Evolutionary conservation across 2,888 invertebrate genomes (phyloP), one percentile per base, ranked within the genome.

Genomic region (Tetragnatha montana): DNA sequence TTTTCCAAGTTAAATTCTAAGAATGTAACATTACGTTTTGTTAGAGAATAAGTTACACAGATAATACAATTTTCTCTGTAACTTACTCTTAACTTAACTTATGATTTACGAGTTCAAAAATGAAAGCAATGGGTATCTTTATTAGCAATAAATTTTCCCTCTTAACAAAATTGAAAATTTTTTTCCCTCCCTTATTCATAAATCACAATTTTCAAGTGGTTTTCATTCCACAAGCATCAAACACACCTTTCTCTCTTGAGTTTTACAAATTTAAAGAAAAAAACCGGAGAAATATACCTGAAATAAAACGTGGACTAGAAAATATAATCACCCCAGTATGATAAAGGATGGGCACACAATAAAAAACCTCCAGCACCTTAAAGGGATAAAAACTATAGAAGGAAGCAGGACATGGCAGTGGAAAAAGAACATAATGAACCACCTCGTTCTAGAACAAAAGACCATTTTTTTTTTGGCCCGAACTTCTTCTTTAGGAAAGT

Each of bases 401-500:
- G 50, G 19, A 21, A 21, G n/a, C n/a, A n/a, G 22, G 71, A 50
- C 8, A 78, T 19, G 14, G 17, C 19, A 22, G 19, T n/a, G 49
- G 70, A 78, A 70, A 76, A 76, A 74, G 17, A 51, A n/a, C 71
- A 70, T 78, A 85, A 79, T 85, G 79, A 78, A 71, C 70, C 49
- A 50, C 85, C 35, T 79, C 78, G 51, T n/a, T 35, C 79, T 51
- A 71, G 85, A 78, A 79, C 78, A 78, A 85, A 85, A 78, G 60
- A 17, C 19, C 8, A 1, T 14, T 35, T 78, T 69, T 51, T 51
- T 35, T 35, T n/a, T n/a, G n/a, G 35, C 22, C 47, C 10, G 19
- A 71, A 51, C 78, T 78, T 85, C 78, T 50, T 85, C 78, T 85
- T 85, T 85, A 50, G 35, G 79, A 79, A 85, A 85, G 79, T 85